Base-by-base conservation (phyloP, 2,113 vertebrate genomes). In the Scatophagus argus region DNA sequence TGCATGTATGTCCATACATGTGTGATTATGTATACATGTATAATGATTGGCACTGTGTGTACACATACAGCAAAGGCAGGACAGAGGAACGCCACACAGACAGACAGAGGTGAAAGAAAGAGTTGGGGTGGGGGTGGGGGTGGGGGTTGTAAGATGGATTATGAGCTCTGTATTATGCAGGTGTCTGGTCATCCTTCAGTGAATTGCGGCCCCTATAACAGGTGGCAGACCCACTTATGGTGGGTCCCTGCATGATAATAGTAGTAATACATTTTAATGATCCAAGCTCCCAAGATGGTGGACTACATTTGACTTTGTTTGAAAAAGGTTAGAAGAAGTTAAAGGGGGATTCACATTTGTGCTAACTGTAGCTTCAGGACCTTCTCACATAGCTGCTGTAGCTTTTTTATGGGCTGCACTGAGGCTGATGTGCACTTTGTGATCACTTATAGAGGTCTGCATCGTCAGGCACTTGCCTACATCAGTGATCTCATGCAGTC, bases 171-270 rank as follows among this genome's bases (percentile, higher is more conserved):
- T 54, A 74, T 60, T 64, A 69, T 83, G 73, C 81, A 81, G 77
- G 63, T 87, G 79, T 78, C 13, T 80, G 73, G 73, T 71, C 52
- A 74, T 58, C 54, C 74, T 71, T 84, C 54, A 84, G 74, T 78
- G 81, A 71, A 16, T 39, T 61, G 27, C 58, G 72, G 17, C 38
- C 52, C 27, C 59, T 36, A 60, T 56, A 81, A 69, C 81, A 74
- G 77, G 52, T 74, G 77, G 81, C 14, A 41, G 55, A 77, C 44
- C 51, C 72, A 77, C 52, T 56, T 56, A 77, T 38, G 32, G 49
- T 38, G 39, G 61, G 46, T 62, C 59, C 34, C 21, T 58, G 65
- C 58, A 64, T 82, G 44, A 70, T 64, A 68, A 77, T 66, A 67
- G 65, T 38, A 49, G 77, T 23, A 63, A 73, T 83, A 41, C 39